Conservation (phyloP, 2,113 vertebrate genomes). For the Lucifuga dentata region DNA sequence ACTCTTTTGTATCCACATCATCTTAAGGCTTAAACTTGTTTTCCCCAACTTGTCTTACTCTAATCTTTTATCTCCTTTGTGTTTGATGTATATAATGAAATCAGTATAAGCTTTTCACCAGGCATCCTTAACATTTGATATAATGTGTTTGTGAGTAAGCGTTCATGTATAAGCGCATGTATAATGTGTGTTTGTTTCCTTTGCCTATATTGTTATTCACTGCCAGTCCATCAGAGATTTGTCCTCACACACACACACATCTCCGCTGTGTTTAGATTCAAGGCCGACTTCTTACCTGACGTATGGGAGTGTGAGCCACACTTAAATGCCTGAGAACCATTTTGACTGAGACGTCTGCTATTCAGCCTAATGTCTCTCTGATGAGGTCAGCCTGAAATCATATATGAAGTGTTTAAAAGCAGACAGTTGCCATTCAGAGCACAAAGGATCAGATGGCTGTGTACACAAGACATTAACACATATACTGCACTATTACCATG, state of each 20-base stretch:
- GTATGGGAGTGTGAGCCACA: constrained; percentile 22
- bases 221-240: background rate
- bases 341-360: constrained; percentile 54
- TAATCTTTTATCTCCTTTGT: too few relatives aligned
- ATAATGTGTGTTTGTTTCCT: background rate
- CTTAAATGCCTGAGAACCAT: constrained; percentile 13
- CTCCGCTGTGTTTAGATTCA: too few relatives aligned
- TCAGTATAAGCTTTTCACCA: too few relatives aligned
- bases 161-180: background rate
- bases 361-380: constrained; percentile 44
- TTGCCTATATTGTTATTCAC: background rate
- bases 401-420: constrained; percentile 55
- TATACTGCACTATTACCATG: constrained; percentile 36
- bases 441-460: constrained; percentile 67
- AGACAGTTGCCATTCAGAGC: constrained; percentile 39
- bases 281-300: constrained; percentile 35
- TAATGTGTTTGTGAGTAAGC: too few relatives aligned
- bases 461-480: constrained; percentile 52
- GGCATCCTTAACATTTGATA: too few relatives aligned
- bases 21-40: too few relatives aligned
- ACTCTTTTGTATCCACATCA: too few relatives aligned
- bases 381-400: constrained; percentile 72
- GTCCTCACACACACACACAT: background rate
- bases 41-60: too few relatives aligned
- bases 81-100: too few relatives aligned